Base-by-base conservation (phyloP, 2,888 invertebrate species). In the Hecatera dysodea region DNA sequence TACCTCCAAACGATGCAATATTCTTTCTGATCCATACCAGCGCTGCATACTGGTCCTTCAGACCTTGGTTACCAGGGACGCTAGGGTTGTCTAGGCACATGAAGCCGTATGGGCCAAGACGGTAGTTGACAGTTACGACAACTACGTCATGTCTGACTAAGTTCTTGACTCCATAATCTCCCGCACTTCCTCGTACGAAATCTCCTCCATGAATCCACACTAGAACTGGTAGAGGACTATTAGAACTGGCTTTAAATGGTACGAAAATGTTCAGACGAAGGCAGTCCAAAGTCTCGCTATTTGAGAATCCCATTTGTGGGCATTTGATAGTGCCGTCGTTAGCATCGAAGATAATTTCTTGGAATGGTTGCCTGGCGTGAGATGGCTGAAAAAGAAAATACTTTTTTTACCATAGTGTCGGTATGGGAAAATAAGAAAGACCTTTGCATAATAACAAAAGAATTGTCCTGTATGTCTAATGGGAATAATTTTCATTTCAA, bases 261-360 rank as follows among this genome's bases (percentile, higher is more conserved):
- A 94, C 93, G 73, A 91, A 95, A 0, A 98, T 96, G 87, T 98
- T 98, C 9, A 98, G 87, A 72, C 96, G 96, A 0, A 98, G 95
- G 76, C 98, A 98, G 87, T 97, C 97, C 72, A 97, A 92, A 42
- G 75, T 80, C 50, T 92, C 75, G 67, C 81, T 78, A 15, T 80
- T 72, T 11, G 85, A 75, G 1, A 83, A 19, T 7, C 62, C 77
- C 81, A 82, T 75, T 86, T 95, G 95, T 42, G 95, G 95, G 71
- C 95, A 95, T 80, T 87, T 89, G n/a, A 88, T 80, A 8, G 91
- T 89, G 0, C 89, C 91, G 63, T 94, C 91, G 53, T 90, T 88
- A 1, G 96, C 96, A 67, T 92, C 88, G 72, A 88, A 94, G 60
- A 95, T 90, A 72, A 90, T 85, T 71, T 92, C 90, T 67, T 87